Evolutionary conservation across 2,888 invertebrate genomes (phyloP).

Genomic region (Strigamia transsilvanica): DNA sequence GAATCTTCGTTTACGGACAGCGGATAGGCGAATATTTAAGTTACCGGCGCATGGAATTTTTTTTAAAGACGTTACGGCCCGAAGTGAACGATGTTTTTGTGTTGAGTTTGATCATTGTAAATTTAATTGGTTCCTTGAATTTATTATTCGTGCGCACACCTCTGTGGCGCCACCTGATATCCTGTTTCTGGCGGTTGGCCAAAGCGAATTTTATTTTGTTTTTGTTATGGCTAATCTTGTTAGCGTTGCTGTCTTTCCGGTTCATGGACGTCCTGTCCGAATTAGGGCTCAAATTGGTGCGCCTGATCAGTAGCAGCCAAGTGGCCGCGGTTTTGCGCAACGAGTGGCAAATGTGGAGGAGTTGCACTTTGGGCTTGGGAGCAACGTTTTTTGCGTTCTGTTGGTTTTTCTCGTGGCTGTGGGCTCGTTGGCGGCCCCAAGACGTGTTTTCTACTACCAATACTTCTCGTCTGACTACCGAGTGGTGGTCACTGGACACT

Average conservation of each 20-base stretch:
- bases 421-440: not conserved
- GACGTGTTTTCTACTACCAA: not conserved
- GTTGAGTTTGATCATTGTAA: conserved; percentile 65
- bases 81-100: conserved; percentile 68
- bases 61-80: conserved; percentile 66
- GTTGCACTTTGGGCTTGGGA: conserved; percentile 58
- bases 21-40: conserved; percentile 65
- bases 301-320: conserved; percentile 62
- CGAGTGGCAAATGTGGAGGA: conserved; percentile 59
- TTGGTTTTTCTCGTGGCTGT: conserved; percentile 24
- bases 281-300: conserved; percentile 61
- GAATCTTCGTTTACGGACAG: conserved; percentile 64
- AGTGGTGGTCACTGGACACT: conserved; percentile 65
- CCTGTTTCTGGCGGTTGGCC: conserved; percentile 63
- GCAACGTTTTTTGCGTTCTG: conserved; percentile 12
- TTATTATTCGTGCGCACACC: conserved; percentile 64
- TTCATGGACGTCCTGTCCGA: conserved; percentile 62
- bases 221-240: conserved; percentile 65
- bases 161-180: conserved; percentile 61
- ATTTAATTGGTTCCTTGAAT: conserved; percentile 65
- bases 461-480: conserved; percentile 53
- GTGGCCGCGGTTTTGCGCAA: conserved; percentile 61
- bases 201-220: conserved; percentile 66
- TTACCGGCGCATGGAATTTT: conserved; percentile 65
- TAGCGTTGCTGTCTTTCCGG: conserved; percentile 65